These are phyloP conservation scores for Dromococcyx pavoninus DNA, from an alignment of 2,797 vertebrate genomes.

Conservation along the genomic window DNA sequence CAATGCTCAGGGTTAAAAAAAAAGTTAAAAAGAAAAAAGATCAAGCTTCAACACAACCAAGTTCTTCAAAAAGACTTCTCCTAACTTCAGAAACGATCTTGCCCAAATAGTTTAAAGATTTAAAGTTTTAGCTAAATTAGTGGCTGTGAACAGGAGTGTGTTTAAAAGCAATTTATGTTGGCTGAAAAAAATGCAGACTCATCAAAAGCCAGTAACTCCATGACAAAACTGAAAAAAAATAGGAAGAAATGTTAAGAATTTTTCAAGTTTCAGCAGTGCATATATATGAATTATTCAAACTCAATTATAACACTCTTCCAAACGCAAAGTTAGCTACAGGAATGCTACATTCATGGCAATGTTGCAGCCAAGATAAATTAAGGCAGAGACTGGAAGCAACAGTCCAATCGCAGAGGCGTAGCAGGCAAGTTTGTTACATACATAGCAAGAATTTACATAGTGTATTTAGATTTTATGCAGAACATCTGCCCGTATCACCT, in stretches of 20 bases:
- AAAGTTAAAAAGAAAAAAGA: not conserved
- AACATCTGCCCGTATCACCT: not conserved
- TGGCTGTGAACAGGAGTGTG: not conserved
- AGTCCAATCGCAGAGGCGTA: not conserved
- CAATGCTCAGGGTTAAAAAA: not conserved
- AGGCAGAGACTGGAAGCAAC: not conserved
- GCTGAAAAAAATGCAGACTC: not conserved
- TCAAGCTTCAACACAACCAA: not conserved
- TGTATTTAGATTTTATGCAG: not conserved
- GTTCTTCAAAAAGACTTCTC: not conserved
- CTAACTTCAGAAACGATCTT: not conserved
- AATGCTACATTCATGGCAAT: fast-evolving
- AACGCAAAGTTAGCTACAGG: not conserved
- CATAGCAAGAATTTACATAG: fast-evolving
- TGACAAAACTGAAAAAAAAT: not conserved
- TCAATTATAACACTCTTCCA: not conserved
- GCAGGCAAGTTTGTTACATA: fast-evolving
- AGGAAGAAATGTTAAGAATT: not conserved
- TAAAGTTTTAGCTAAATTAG: not conserved
- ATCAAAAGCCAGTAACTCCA: not conserved
- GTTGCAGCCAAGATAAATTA: not conserved
- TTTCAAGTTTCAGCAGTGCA: not conserved
- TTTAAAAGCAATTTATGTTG: not conserved
- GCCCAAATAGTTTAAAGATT: not conserved
- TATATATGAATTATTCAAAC: constrained; percentile 16